A percentile compares a stretch with the other conserved stretches of the same genome.
Conservation (phyloP, 2,888 invertebrate species). For the Diarsia mendica region DNA sequence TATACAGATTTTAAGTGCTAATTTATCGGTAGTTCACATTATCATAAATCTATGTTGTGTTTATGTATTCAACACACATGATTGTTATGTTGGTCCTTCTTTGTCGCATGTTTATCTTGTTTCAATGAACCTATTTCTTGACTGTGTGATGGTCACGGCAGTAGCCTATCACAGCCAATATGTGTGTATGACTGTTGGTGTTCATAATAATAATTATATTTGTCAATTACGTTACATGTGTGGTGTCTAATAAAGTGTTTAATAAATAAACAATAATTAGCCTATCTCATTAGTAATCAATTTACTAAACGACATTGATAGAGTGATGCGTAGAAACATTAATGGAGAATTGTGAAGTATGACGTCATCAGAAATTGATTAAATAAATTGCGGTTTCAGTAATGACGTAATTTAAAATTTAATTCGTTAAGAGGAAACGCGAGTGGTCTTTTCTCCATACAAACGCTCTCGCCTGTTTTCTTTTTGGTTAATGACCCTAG, state of each 20-base stretch:
- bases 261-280: neutral
- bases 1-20: neutral
- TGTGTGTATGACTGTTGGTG: neutral
- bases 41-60: neutral
- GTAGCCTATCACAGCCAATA: too few species aligned
- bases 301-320: neutral
- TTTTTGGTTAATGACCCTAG: too few species aligned
- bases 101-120: too few species aligned
- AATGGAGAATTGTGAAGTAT: conserved; percentile 19
- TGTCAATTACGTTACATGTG: neutral
- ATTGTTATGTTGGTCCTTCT: too few species aligned
- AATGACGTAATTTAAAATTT: conserved; percentile 30
- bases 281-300: neutral
- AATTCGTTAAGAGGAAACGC: too few species aligned
- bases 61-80: neutral
- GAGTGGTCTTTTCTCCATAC: too few species aligned
- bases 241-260: neutral
- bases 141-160: too few species aligned
- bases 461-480: too few species aligned
- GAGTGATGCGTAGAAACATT: neutral
- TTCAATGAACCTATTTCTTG: too few species aligned
- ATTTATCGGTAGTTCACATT: neutral
- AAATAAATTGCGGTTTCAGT: conserved; percentile 33
- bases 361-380: conserved; percentile 34
- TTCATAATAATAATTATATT: neutral